Evolutionary conservation across 2,113 vertebrate genomes (phyloP).

Genomic region (Nothocercus nigrocapillus): DNA sequence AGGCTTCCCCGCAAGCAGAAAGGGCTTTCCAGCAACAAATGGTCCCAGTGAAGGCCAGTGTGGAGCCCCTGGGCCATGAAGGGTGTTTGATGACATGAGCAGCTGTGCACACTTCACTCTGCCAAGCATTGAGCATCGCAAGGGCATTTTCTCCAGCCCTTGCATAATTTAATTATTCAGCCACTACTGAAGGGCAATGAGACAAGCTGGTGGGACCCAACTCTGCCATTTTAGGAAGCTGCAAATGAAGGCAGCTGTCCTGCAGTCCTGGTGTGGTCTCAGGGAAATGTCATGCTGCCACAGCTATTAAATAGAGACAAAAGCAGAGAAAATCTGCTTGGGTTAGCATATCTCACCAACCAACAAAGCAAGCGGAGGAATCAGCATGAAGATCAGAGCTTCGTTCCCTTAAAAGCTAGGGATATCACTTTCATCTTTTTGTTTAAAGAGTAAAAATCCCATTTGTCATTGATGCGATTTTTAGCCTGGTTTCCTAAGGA

Average conservation of each 20-base stretch:
- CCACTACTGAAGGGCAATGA: background rate
- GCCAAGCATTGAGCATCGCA: background rate
- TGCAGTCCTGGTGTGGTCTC: background rate
- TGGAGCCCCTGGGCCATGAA: background rate
- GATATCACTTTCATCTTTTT: background rate
- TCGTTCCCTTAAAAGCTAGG: background rate
- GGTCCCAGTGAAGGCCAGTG: background rate
- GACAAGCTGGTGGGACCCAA: background rate
- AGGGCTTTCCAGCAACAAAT: background rate
- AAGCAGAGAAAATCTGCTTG: background rate
- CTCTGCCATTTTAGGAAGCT: background rate
- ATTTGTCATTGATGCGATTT: background rate
- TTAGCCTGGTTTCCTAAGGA: background rate
- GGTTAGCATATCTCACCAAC: background rate
- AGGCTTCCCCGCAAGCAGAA: background rate
- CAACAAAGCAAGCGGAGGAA: background rate
- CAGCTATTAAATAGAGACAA: background rate
- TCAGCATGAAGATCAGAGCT: background rate
- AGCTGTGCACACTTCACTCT: background rate
- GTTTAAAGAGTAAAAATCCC: background rate
- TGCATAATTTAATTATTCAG: background rate
- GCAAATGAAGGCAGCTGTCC: background rate
- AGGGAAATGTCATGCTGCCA: constrained; percentile 2
- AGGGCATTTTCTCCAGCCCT: background rate
- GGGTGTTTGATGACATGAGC: background rate